Percentiles rank a stretch among this genome's conserved stretches.
Conservation (phyloP, 2,797 vertebrate species). For the Microctenopoma steveboyesi region DNA sequence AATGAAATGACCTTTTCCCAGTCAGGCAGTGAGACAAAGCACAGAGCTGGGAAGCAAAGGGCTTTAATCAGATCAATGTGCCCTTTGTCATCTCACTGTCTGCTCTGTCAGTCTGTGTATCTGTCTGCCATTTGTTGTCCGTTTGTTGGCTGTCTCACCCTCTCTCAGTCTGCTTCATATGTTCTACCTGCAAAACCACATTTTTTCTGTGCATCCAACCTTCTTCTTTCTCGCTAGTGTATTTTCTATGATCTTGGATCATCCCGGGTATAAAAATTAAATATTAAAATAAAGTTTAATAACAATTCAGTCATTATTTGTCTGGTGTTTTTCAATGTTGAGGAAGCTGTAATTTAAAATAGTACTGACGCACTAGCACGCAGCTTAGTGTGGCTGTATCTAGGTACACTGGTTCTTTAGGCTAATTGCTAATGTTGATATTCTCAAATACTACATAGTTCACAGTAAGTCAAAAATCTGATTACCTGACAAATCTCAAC, state of each 20-base stretch:
- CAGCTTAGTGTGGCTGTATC: neutral
- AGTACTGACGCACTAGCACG: too few relatives aligned
- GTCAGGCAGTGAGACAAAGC: conserved; percentile 30
- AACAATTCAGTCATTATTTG: too few relatives aligned
- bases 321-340: too few relatives aligned
- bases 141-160: conserved; percentile 13
- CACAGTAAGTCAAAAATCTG: too few relatives aligned
- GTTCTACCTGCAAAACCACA: conserved; percentile 1
- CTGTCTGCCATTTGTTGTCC: conserved; percentile 37
- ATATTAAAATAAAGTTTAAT: too few relatives aligned
- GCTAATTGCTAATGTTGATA: neutral
- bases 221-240: neutral
- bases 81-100: conserved; percentile 66
- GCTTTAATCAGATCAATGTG: conserved; percentile 69
- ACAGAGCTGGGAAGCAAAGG: conserved; percentile 40
- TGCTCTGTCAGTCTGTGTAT: conserved; percentile 47
- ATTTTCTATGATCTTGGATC: neutral
- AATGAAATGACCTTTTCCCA: conserved; percentile 59
- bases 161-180: conserved; percentile 3
- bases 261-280: too few relatives aligned
- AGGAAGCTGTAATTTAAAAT: too few relatives aligned
- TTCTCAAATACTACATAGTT: neutral
- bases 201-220: neutral
- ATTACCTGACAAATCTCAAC: neutral
- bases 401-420: neutral